Evolutionary conservation across 2,888 invertebrate genomes (phyloP), one percentile per base, ranked within the genome.

Genomic region (Eilema griseolum): DNA sequence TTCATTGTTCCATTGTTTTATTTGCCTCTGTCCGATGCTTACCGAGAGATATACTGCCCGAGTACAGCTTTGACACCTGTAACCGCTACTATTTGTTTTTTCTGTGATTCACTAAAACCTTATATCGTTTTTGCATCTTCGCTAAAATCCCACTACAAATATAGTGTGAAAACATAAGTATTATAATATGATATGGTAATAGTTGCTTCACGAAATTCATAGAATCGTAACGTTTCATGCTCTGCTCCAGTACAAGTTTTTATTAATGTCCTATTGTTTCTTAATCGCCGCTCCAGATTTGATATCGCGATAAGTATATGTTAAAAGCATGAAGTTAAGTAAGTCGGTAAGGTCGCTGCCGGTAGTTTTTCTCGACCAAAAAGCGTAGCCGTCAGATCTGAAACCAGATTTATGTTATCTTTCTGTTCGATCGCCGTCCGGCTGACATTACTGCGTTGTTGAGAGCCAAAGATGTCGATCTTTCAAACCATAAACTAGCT

Each of bases 201-300:
- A 24, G 41, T 52, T 57, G 28, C 26, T 66, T 28, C 78, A 76
- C 82, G 75, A 81, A 85, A 86, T 85, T 84, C 87, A 87, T 85
- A 87, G 86, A 88, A 87, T 90, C 89, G 89, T 86, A 92, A 92
- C 90, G 87, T 88, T 90, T 87, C 88, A 92, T 89, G 93, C 90
- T 82, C 86, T 85, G 92, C 92, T 89, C 89, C 83, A 84, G 82
- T 87, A 89, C 88, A 85, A 88, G 83, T 89, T 92, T 93, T 92
- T 92, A 93, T 92, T 93, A 91, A 93, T 90, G 90, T 90, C 85
- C 94, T 89, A 94, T 95, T 94, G 95, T 94, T 94, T 92, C 90
- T 88, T 93, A 93, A 93, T 94, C 92, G 84, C 87, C 87, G 87
- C 85, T 90, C 86, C 83, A 87, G 92, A 93, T 93, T 91, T 90